Conservation (phyloP, 2,797 vertebrate species). For the Poeciliopsis infans region DNA sequence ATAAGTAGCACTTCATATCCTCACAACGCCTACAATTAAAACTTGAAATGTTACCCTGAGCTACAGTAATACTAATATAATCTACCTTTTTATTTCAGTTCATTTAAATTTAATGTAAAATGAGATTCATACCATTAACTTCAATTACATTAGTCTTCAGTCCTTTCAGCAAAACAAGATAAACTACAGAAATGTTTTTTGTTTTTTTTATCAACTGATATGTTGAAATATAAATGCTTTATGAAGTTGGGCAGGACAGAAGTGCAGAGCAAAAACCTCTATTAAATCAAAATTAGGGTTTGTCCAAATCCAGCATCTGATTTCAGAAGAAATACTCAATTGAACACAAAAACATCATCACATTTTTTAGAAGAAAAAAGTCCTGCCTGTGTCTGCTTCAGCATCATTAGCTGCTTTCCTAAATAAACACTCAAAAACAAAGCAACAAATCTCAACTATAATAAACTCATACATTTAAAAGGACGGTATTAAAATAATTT, state of each 20-base stretch:
- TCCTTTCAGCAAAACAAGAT: slow-evolving; percentile 1
- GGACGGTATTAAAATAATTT: background rate
- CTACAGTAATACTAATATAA: slow-evolving; percentile 14
- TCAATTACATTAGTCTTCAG: slow-evolving; percentile 37
- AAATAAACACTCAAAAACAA: background rate
- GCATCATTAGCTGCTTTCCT: background rate
- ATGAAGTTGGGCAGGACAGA: slow-evolving; percentile 13
- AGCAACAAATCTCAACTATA: background rate
- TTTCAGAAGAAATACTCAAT: background rate
- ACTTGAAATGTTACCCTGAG: slow-evolving; percentile 34
- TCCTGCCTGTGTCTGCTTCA: background rate
- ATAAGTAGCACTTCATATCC: background rate
- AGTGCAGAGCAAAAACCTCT: background rate
- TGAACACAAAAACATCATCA: slow-evolving; percentile 1
- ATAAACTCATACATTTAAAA: background rate
- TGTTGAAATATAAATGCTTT: slow-evolving; percentile 20
- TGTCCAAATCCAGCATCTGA: slow-evolving; percentile 4
- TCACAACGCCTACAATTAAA: slow-evolving; percentile 11
- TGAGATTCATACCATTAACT: slow-evolving; percentile 12
- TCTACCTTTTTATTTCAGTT: slow-evolving; percentile 18
- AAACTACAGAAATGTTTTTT: background rate
- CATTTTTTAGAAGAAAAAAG: background rate
- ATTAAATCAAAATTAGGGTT: background rate
- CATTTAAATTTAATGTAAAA: slow-evolving; percentile 2
- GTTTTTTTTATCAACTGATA: slow-evolving; percentile 9